Conservation (phyloP, 2,113 vertebrate species). For the Aviceda subcristata region DNA sequence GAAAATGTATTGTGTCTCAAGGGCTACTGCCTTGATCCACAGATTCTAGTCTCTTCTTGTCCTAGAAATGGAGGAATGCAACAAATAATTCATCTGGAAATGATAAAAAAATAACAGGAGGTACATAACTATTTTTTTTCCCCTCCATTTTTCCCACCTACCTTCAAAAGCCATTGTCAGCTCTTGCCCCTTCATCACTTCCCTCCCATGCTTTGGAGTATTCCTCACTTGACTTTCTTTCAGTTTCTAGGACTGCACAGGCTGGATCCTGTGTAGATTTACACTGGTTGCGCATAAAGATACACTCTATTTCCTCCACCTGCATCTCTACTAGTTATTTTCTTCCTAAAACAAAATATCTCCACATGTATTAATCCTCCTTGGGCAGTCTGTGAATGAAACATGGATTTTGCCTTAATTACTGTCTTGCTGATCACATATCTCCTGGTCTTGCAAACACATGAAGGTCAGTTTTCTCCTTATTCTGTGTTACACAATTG, state of each 20-base stretch:
- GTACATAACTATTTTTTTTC: not conserved
- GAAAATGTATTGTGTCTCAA: not conserved
- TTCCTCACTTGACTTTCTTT: not conserved
- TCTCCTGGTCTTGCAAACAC: not conserved
- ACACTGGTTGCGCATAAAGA: not conserved
- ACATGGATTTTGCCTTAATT: not conserved
- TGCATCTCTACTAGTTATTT: not conserved
- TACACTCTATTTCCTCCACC: not conserved
- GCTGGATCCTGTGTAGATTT: not conserved
- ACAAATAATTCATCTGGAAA: not conserved
- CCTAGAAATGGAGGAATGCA: not conserved
- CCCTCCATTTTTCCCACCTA: not conserved
- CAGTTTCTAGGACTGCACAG: not conserved
- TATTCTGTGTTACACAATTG: not conserved
- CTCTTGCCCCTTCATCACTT: not conserved
- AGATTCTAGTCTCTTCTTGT: not conserved
- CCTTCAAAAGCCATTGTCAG: not conserved
- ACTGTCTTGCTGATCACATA: not conserved
- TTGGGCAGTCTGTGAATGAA: not conserved
- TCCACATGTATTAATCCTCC: not conserved
- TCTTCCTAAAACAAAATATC: not conserved
- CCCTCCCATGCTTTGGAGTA: not conserved
- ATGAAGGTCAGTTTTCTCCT: not conserved
- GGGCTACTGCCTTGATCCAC: not conserved
- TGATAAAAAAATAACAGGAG: not conserved